Evolutionary conservation across 1,140 invertebrate species (phyloP).

Genomic region (Eriocheir sinensis): DNA sequence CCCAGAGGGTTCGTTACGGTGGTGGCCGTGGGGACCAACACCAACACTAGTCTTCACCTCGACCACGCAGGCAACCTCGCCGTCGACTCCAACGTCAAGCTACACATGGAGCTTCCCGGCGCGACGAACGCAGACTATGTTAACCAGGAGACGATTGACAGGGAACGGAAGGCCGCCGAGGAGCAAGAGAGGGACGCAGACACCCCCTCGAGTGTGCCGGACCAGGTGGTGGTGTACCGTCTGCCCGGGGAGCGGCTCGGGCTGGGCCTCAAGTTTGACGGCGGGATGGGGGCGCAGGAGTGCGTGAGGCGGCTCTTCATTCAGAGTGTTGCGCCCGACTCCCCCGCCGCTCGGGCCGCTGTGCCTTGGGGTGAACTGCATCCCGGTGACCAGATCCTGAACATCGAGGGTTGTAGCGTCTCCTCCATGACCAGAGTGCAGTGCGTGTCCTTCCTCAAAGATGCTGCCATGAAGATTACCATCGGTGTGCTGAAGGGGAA

Average conservation of each 20-base stretch:
- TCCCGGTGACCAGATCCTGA: constrained; percentile 94
- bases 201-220: constrained; percentile 63
- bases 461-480: constrained; percentile 81
- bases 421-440: constrained; percentile 92
- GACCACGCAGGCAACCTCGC: constrained; percentile 54
- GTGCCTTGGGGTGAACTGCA: constrained; percentile 90
- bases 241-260: constrained; percentile 94
- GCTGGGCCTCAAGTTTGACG: constrained; percentile 95
- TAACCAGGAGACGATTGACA: constrained; percentile 70
- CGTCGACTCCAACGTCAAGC: constrained; percentile 54
- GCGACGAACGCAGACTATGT: constrained; percentile 56
- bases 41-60: constrained; percentile 61
- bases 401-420: constrained; percentile 90
- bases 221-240: constrained; percentile 88
- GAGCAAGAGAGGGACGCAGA: background rate
- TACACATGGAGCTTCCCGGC: constrained; percentile 35
- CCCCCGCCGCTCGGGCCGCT: constrained; percentile 90
- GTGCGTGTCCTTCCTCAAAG: constrained; percentile 91
- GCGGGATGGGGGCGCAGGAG: constrained; percentile 87
- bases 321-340: constrained; percentile 93
- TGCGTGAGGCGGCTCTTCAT: constrained; percentile 89
- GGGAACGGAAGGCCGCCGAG: constrained; percentile 33
- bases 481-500: constrained; percentile 75
- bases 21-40: constrained; percentile 71
- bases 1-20: constrained; percentile 73